These are phyloP conservation scores for Alitta virens DNA, from an alignment of 2,888 invertebrate genomes.

Conservation along the genomic window DNA sequence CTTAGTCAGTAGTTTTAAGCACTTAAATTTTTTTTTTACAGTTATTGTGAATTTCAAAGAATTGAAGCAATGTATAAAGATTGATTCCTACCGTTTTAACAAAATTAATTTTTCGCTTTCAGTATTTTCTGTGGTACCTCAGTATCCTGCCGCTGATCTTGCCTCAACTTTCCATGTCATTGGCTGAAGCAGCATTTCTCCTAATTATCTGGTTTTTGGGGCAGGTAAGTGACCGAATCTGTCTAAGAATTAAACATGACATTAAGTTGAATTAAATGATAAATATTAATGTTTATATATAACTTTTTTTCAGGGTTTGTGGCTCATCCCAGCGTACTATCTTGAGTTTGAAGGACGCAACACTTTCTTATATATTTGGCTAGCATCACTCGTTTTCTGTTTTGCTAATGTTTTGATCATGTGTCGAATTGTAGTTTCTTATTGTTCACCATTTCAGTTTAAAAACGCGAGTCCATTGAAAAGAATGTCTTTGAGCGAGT, in stretches of 20 bases:
- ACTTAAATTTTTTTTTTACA: no score
- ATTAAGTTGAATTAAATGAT: not conserved
- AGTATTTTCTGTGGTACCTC: constrained; percentile 80
- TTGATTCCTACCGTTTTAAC: no score
- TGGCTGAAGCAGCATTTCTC: constrained; percentile 58
- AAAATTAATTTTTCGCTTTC: constrained; percentile 23
- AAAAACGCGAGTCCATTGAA: no score
- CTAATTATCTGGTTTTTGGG: constrained; percentile 61
- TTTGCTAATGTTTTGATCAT: constrained; percentile 67
- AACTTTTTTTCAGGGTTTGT: constrained; percentile 68
- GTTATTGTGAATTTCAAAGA: no score
- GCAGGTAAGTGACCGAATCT: constrained; percentile 41
- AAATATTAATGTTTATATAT: not conserved
- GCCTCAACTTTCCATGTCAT: constrained; percentile 39
- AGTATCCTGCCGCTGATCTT: constrained; percentile 72
- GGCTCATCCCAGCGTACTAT: constrained; percentile 87
- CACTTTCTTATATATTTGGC: constrained; percentile 81
- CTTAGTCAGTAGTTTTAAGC: no score
- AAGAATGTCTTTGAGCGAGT: no score
- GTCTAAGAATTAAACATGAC: no score
- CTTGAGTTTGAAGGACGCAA: constrained; percentile 85
- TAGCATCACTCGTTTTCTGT: constrained; percentile 81
- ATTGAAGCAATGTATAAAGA: no score
- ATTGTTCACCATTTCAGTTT: not conserved
- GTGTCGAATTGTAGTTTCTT: not conserved